Percentiles rank a stretch among this genome's conserved stretches.
Evolutionary conservation across 2,113 vertebrate species (phyloP).

Genomic region (Melanotaenia duboulayi): DNA sequence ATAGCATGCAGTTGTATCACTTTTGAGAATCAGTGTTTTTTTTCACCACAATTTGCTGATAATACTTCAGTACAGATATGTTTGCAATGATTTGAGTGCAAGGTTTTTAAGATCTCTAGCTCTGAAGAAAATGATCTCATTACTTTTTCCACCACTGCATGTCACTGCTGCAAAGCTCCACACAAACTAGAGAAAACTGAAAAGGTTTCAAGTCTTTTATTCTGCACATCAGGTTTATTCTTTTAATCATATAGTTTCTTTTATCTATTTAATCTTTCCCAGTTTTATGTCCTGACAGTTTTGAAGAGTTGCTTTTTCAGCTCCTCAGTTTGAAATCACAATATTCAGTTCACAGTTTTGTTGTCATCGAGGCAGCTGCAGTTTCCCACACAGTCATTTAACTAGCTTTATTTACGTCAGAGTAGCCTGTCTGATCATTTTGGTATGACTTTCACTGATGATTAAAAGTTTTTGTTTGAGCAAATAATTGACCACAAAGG

Average conservation of each 20-base stretch:
- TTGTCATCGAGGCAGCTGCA: slow-evolving; percentile 3
- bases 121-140: background rate
- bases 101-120: background rate
- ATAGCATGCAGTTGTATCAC: too few relatives aligned
- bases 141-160: slow-evolving; percentile 5
- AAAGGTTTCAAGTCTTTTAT: background rate
- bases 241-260: too few relatives aligned
- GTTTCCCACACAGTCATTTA: slow-evolving; percentile 19
- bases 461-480: background rate
- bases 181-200: background rate
- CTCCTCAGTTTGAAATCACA: background rate
- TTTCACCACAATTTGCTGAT: background rate
- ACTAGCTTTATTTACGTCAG: slow-evolving; percentile 20
- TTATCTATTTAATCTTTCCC: background rate
- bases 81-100: background rate
- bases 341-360: background rate
- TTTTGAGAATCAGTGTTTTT: too few relatives aligned
- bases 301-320: background rate
- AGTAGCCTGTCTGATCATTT: slow-evolving; percentile 1
- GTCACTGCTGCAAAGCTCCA: slow-evolving; percentile 8
- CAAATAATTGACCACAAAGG: slow-evolving; percentile 12
- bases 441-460: slow-evolving; percentile 18
- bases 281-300: background rate
- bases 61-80: background rate
- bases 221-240: background rate